Base-by-base conservation (phyloP, 2,113 vertebrate genomes). In the Lepus timidus region DNA sequence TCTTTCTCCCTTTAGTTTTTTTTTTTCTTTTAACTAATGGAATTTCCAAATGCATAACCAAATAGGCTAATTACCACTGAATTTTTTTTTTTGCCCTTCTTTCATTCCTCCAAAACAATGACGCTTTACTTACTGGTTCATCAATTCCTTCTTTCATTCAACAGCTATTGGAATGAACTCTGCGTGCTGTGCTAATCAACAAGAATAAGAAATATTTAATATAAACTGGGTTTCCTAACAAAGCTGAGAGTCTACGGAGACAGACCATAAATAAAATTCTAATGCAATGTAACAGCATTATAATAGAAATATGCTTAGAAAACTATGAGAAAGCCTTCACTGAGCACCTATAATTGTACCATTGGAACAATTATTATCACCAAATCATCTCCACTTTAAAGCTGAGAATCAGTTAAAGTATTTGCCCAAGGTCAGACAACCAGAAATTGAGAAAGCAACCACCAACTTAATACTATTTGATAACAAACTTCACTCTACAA, bases 121-220 rank as follows among this genome's bases (percentile, higher is more conserved):
- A 75, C 22, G 51, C 19, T 95, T 75, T 81, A 64, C 25, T 91
- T 31, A 20, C 17, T 73, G 58, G 33, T 55, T 12, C 19, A 31
- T 12, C 58, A 61, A 67, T 44, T 93, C 36, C 22, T 94, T 93
- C 92, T 79, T 75, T 90, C 52, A 86, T 64, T 91, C 20, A 82
- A 62, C 22, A 84, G n/a, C 31, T 62, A 75, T 84, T 76, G 87
- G 82, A 71, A 61, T 93, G 39, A 64, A 76, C 17, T 88, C 25
- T 91, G 16, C 74, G 17, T 31, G 84, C 61, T 86, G 16, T 61
- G 29, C 33, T 83, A 52, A 67, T 85, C 68, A 83, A 80, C 39
- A 58, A 95, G 64, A 95, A 92, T 39, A 68, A 23, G 79, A 88
- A 88, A 22, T 58, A 31, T 29, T 9, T 75, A 68, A 75, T 65